A percentile compares a stretch with the other conserved stretches of the same genome.
These are phyloP conservation scores for Endomychus coccineus DNA, from an alignment of 2,888 invertebrate species.

Conservation along the genomic window DNA sequence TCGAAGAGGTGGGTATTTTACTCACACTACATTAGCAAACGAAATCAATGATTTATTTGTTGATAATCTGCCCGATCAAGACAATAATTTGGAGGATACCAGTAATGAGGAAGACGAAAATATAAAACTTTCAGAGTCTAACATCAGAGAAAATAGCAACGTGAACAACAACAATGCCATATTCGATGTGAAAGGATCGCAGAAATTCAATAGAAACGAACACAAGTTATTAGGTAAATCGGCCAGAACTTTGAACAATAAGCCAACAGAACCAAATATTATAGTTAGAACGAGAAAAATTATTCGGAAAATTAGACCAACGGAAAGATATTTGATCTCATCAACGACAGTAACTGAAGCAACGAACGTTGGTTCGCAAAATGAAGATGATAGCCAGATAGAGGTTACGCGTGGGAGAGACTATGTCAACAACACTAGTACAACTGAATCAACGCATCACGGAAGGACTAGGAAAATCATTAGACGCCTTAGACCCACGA, in stretches of 20 bases:
- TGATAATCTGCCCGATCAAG: constrained; percentile 8
- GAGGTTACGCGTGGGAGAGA: too few relatives aligned
- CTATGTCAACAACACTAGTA: constrained; percentile 14
- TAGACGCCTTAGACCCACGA: constrained; percentile 32
- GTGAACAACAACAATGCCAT: constrained; percentile 24
- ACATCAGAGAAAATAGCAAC: constrained; percentile 40
- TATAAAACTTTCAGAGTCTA: constrained; percentile 43
- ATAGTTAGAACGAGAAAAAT: constrained; percentile 31
- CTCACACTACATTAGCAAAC: constrained; percentile 7
- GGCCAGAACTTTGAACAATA: neutral
- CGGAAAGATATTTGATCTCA: constrained; percentile 4
- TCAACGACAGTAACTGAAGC: constrained; percentile 17
- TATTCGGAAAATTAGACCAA: constrained; percentile 18
- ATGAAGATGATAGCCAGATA: too few relatives aligned
- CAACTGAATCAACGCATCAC: constrained; percentile 19
- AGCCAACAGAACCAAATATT: constrained; percentile 30
- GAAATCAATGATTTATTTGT: constrained; percentile 4
- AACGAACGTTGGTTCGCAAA: too few relatives aligned
- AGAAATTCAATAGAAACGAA: constrained; percentile 15
- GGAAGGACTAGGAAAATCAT: constrained; percentile 32
- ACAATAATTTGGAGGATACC: constrained; percentile 24
- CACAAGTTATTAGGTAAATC: too few relatives aligned
- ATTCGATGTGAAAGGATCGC: constrained; percentile 16
- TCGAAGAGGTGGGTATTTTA: constrained; percentile 9
- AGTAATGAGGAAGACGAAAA: constrained; percentile 38